These are phyloP conservation scores for Parnassius orleans DNA, from an alignment of 2,888 invertebrate genomes.

Conservation along the genomic window DNA sequence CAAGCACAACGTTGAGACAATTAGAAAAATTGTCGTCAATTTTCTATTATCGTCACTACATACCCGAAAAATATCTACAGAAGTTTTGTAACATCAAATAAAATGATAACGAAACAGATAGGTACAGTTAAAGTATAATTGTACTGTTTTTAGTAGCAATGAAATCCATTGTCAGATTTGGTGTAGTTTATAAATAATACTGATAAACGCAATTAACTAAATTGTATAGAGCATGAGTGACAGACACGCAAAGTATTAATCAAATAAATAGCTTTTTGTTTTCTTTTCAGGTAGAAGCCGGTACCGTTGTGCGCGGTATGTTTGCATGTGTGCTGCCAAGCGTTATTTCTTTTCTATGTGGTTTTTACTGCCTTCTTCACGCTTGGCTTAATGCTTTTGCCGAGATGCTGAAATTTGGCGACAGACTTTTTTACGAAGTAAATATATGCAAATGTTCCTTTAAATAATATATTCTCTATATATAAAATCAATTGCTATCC, in stretches of 20 bases:
- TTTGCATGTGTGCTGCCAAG: slow-evolving; percentile 89
- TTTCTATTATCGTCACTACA: slow-evolving; percentile 5
- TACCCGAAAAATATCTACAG: slow-evolving; percentile 7
- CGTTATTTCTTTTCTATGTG: slow-evolving; percentile 84
- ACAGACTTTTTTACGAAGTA: slow-evolving; percentile 84
- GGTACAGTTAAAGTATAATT: too few relatives aligned
- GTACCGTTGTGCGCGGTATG: slow-evolving; percentile 79
- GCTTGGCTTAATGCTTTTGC: slow-evolving; percentile 95
- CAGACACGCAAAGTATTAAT: slow-evolving; percentile 1
- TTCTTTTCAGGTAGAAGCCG: slow-evolving; percentile 50
- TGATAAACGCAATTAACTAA: background rate
- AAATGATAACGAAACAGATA: too few relatives aligned
- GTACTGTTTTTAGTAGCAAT: too few relatives aligned
- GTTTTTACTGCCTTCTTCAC: slow-evolving; percentile 94
- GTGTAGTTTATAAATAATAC: too few relatives aligned
- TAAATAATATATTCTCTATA: background rate
- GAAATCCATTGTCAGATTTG: too few relatives aligned
- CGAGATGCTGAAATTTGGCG: slow-evolving; percentile 93
- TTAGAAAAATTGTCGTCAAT: slow-evolving; percentile 15
- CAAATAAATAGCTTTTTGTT: background rate
- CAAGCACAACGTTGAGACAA: slow-evolving; percentile 9
- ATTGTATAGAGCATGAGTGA: background rate
- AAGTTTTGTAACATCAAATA: too few relatives aligned
- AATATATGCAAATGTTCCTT: background rate
- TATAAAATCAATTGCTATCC: background rate